Evolutionary conservation across 2,888 invertebrate species (phyloP).

Genomic region (Gryllus longicercus): DNA sequence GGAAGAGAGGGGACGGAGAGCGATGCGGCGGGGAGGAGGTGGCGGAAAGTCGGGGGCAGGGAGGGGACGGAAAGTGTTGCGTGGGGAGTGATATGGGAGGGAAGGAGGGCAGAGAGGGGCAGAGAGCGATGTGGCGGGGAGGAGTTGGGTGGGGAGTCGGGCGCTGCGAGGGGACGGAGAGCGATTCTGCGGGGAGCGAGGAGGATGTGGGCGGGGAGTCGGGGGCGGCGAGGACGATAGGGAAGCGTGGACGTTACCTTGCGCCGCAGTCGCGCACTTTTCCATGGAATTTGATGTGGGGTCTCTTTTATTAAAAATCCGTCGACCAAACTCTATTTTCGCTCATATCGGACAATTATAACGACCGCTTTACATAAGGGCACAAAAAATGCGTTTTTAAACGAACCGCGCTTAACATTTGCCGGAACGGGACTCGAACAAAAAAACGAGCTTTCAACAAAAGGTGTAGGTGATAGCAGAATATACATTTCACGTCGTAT

Average conservation of each 20-base stretch:
- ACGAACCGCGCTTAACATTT: not conserved
- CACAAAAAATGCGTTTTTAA: not conserved
- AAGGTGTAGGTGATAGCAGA: not conserved
- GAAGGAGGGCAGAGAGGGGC: not conserved
- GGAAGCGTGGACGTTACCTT: not conserved
- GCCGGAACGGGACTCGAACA: not conserved
- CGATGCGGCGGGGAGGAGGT: too few species aligned
- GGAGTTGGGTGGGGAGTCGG: not conserved
- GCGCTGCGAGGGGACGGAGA: not conserved
- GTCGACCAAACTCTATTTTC: not conserved
- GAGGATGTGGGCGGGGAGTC: not conserved
- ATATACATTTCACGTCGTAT: conserved; percentile 6
- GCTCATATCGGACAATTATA: conserved; percentile 17
- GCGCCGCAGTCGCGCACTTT: not conserved
- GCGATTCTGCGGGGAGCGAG: not conserved
- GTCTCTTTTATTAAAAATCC: not conserved
- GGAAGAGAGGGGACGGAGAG: too few species aligned
- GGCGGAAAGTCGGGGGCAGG: too few species aligned
- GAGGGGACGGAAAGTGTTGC: too few species aligned
- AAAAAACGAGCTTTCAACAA: not conserved
- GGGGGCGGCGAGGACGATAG: not conserved
- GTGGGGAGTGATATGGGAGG: too few species aligned
- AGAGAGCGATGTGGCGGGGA: not conserved
- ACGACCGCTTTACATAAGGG: not conserved
- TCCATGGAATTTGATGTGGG: conserved; percentile 17